Base-by-base conservation (phyloP, 2,113 vertebrate species). In the Dendrocopos noguchii region DNA sequence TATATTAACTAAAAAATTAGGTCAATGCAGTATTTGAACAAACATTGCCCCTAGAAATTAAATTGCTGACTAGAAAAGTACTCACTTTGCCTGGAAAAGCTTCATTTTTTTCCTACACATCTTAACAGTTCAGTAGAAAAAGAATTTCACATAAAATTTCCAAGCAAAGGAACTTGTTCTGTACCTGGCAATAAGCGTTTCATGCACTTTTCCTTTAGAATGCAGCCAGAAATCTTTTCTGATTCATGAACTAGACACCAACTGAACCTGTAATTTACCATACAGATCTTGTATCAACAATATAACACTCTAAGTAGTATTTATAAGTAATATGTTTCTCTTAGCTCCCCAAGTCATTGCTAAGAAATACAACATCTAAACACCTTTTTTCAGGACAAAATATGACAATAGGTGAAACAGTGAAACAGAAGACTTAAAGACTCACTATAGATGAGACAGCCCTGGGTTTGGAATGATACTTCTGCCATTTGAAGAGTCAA, bases 401-500 rank as follows among this genome's bases (percentile, higher is more conserved):
- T 4, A 80, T 8, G n/a, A 6, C 27, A 77, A 8, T 31, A 6
- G 2, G 11, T n/a, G 29, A 88, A 27, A 85, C 0, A 0, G 11
- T n/a, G 29, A 88, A 27, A 85, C 0, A 0, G 15, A 10, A 18
- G 6, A 34, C 31, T 33, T 11, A 27, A 72, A 64, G 11, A 64
- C 9, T 27, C 12, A 24, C 11, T 12, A 11, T 29, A 59, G 19
- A 9, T 8, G 10, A 88, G 60, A 56, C 34, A 66, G 67, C 71
- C 10, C 2, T 57, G 64, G 50, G 21, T 74, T 47, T 74, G 39
- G 50, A 90, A 83, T 19, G 17, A 77, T 34, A 27, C 18, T 52
- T 67, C 61, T 74, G 36, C 36, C 33, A 28, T 34, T 31, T 80
- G 52, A 88, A 70, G 22, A 90, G n/a, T 50, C 52, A 34, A 0